Evolutionary conservation across 2,888 invertebrate genomes (phyloP).

Genomic region (Strigamia maritima): DNA sequence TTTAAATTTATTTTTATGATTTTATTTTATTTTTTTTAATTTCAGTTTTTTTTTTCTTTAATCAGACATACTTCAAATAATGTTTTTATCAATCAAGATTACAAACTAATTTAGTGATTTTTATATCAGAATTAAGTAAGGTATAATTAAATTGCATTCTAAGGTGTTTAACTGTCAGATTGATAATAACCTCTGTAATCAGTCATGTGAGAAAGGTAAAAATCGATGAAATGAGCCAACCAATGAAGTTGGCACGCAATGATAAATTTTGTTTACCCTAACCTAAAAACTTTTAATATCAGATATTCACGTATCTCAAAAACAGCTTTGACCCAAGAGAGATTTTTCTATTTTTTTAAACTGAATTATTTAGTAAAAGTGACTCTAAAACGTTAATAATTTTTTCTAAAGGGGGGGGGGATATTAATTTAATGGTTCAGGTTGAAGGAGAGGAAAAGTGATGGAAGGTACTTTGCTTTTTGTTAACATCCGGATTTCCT

Average conservation of each 20-base stretch:
- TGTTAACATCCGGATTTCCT: constrained; percentile 32
- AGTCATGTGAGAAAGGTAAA: not conserved
- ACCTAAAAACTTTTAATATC: not conserved
- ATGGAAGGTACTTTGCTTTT: constrained; percentile 19
- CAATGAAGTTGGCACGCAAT: not conserved
- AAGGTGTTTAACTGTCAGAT: not conserved
- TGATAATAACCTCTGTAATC: not conserved
- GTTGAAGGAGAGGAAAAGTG: constrained; percentile 31
- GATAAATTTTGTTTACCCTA: not conserved
- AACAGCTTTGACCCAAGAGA: not conserved
- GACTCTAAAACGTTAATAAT: not conserved
- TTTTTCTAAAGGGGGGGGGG: not conserved
- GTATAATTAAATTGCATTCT: not conserved
- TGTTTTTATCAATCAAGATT: not conserved
- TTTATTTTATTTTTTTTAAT: not conserved
- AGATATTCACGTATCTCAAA: not conserved
- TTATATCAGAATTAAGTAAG: not conserved
- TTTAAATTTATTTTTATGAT: not conserved
- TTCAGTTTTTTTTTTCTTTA: not conserved
- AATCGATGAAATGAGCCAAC: not conserved
- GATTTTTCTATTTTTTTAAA: not conserved
- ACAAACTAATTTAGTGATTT: not conserved
- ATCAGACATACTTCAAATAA: not conserved
- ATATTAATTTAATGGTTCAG: constrained; percentile 1
- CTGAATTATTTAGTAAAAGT: not conserved